Conservation (phyloP, 1,140 invertebrate species). For the Diorhabda sublineata region DNA sequence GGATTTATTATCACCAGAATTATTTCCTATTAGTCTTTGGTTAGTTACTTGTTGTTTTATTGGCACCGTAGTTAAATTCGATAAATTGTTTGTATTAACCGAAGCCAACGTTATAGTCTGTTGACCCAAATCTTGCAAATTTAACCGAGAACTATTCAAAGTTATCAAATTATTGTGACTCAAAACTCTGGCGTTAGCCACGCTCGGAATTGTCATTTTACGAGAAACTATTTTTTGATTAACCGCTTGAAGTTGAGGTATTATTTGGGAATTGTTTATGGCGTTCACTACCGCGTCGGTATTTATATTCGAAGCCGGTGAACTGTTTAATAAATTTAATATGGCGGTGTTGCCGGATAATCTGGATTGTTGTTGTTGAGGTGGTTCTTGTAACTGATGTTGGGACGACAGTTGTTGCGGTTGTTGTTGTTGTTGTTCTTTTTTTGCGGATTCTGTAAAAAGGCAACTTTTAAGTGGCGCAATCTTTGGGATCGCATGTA, state of each 20-base stretch:
- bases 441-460: slow-evolving; percentile 39
- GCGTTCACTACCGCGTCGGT: slow-evolving; percentile 47
- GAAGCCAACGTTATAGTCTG: slow-evolving; percentile 41
- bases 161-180: slow-evolving; percentile 51
- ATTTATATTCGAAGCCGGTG: slow-evolving; percentile 62
- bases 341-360: slow-evolving; percentile 64
- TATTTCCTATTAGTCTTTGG: slow-evolving; percentile 25
- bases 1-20: slow-evolving; percentile 30
- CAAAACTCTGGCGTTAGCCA: slow-evolving; percentile 40
- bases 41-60: slow-evolving; percentile 37
- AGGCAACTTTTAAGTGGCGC: too few species aligned
- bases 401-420: slow-evolving; percentile 41
- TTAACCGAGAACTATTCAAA: slow-evolving; percentile 45
- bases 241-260: slow-evolving; percentile 41
- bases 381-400: slow-evolving; percentile 49
- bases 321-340: slow-evolving; percentile 68
- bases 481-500: too few species aligned
- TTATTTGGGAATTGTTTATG: slow-evolving; percentile 41
- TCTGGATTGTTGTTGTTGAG: slow-evolving; percentile 49
- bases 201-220: slow-evolving; percentile 43
- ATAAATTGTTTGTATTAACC: slow-evolving; percentile 31
- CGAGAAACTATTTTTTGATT: slow-evolving; percentile 41
- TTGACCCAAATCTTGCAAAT: slow-evolving; percentile 37
- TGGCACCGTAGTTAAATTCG: slow-evolving; percentile 39
- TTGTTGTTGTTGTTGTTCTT: slow-evolving; percentile 30